phyloP scores from a whole-genome alignment of 2,888 invertebrate genomes.

The Tetranychus piercei region DNA sequence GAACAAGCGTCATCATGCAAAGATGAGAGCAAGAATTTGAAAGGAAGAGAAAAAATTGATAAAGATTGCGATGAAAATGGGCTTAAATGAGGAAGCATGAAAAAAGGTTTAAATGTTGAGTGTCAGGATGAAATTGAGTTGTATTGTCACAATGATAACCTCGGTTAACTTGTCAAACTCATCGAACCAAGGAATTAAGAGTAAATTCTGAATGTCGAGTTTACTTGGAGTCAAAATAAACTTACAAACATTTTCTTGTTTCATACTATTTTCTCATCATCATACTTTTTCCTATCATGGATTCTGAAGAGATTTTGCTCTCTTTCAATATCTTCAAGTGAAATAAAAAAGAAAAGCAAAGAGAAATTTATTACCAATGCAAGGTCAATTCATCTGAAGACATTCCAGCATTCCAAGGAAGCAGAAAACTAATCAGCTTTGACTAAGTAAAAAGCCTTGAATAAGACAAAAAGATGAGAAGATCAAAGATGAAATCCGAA shows the following conservation, averaged over 20 bases:
- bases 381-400: conserved; percentile 10
- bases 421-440: neutral
- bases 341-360: no score
- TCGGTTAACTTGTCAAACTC: neutral
- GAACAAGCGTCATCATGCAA: no score
- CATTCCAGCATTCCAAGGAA: neutral
- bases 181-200: neutral
- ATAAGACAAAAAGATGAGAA: neutral
- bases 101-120: neutral
- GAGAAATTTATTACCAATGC: neutral
- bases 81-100: neutral
- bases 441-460: neutral
- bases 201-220: neutral
- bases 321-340: neutral
- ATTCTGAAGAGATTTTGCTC: neutral
- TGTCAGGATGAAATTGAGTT: neutral
- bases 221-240: neutral
- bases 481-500: neutral
- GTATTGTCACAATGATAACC: neutral
- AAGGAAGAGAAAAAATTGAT: no score
- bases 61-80: no score
- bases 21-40: no score
- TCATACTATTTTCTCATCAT: neutral
- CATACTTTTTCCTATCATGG: neutral
- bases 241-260: no score